Base-by-base conservation (phyloP, 92 coral and sea anemone genomes). In the Micromussa lordhowensis region DNA sequence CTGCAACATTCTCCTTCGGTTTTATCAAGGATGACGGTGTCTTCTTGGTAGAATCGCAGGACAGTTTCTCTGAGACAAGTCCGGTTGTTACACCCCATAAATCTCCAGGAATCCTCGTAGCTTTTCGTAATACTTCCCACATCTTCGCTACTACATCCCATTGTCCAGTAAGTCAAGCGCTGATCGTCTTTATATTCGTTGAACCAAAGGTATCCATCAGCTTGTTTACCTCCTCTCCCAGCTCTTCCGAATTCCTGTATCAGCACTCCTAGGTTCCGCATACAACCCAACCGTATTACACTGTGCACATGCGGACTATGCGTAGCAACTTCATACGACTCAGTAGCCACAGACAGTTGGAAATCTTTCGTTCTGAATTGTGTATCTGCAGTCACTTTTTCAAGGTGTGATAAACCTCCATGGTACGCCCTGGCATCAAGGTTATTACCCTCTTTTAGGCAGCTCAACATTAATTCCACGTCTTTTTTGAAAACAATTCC, bases 171-270 rank as follows among this genome's bases (percentile, higher is more conserved):
- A 0, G 88, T 77, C 32, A 93, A 61, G 22, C 92, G 81, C 76
- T 93, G 94, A 91, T 91, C 29, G 89, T 61, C 28, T 54, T 73
- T 24, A 91, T 74, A n/a, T n/a, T n/a, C n/a, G n/a, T n/a, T n/a
- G n/a, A n/a, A n/a, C n/a, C n/a, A n/a, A n/a, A n/a, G n/a, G 68
- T 78, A 61, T 16, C 96, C 90, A 58, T 85, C 90, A 35, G 94
- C 82, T 80, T 34, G 78, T 30, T 85, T 75, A 16, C 92, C 91
- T 70, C 91, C 68, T 57, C 92, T 69, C 35, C 94, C 94, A 59
- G 92, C 96, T 79, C 92, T 87, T 22, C 96, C 96, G 78, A 88
- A 87, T 73, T 91, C 92, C 69, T 91, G 94, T 55, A 88, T 79
- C 16, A 91, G 35, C 31, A 93, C 92, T 14, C 91, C 75, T 0